These are phyloP conservation scores for Gallinago nigripennis DNA, from an alignment of 2,797 vertebrate genomes.

Conservation along the genomic window DNA sequence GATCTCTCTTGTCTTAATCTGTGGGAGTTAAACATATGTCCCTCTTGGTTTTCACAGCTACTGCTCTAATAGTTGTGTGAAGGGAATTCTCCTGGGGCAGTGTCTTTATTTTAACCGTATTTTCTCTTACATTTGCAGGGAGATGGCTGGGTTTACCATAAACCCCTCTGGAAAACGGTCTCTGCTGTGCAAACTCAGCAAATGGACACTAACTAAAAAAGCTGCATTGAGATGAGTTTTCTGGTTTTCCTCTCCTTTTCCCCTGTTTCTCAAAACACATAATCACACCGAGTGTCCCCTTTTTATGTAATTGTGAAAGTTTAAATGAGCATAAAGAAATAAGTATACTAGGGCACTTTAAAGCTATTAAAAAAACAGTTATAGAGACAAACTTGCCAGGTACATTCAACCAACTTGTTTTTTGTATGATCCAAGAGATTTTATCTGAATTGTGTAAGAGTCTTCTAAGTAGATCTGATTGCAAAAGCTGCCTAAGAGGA, in stretches of 20 bases:
- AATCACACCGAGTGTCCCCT: constrained; percentile 67
- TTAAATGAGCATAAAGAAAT: constrained; percentile 67
- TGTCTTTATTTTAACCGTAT: neutral
- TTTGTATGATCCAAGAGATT: constrained; percentile 68
- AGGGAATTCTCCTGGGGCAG: neutral
- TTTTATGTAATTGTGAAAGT: constrained; percentile 71
- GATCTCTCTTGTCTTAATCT: neutral
- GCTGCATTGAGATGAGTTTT: constrained; percentile 56
- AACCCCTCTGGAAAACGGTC: constrained; percentile 89
- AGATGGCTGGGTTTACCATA: constrained; percentile 93
- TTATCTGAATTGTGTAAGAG: constrained; percentile 62
- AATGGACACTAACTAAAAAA: constrained; percentile 62
- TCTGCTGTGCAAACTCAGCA: constrained; percentile 59
- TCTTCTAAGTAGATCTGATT: constrained; percentile 55
- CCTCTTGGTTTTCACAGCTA: neutral
- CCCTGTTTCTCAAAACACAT: constrained; percentile 63
- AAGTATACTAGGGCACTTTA: constrained; percentile 69
- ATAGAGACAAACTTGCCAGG: constrained; percentile 56
- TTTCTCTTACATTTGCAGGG: constrained; percentile 80
- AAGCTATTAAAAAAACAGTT: constrained; percentile 42
- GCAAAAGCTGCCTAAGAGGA: constrained; percentile 68
- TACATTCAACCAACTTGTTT: constrained; percentile 49
- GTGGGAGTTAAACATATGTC: neutral
- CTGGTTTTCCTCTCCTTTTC: constrained; percentile 51
- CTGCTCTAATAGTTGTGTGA: neutral